phyloP scores from a whole-genome alignment of 2,888 invertebrate species.

The Quadriops clusia region DNA sequence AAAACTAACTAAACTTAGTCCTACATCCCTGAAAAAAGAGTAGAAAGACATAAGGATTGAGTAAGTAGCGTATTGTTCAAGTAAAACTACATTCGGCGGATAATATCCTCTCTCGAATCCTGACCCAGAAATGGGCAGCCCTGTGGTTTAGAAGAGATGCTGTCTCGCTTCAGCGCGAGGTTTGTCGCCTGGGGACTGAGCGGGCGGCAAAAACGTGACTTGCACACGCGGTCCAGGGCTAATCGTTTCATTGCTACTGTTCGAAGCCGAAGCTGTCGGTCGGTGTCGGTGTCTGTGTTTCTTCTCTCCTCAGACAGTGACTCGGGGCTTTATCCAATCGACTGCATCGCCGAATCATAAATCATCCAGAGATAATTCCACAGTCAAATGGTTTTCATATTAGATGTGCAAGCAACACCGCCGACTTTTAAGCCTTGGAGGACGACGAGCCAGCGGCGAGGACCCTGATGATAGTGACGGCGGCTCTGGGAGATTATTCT shows the following conservation, averaged over 20 bases:
- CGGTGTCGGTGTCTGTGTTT: slow-evolving; percentile 4
- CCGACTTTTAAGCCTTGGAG: no score
- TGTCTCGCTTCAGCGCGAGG: slow-evolving; percentile 11
- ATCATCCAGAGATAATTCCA: slow-evolving; percentile 21
- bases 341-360: slow-evolving; percentile 22
- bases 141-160: neutral
- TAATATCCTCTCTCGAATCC: slow-evolving; percentile 2
- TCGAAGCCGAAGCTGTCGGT: no score
- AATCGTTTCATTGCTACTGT: slow-evolving; percentile 23
- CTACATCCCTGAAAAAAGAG: no score
- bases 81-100: neutral
- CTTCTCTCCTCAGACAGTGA: slow-evolving; percentile 12
- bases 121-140: slow-evolving; percentile 1
- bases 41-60: no score
- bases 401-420: no score
- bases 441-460: no score
- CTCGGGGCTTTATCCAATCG: slow-evolving; percentile 20
- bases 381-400: slow-evolving; percentile 19
- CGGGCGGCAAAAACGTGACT: slow-evolving; percentile 25
- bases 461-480: no score
- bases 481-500: no score
- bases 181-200: slow-evolving; percentile 21
- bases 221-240: slow-evolving; percentile 25
- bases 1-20: no score
- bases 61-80: no score